phyloP scores from a whole-genome alignment of 2,888 invertebrate genomes.

The Diachrysia chrysitis region DNA sequence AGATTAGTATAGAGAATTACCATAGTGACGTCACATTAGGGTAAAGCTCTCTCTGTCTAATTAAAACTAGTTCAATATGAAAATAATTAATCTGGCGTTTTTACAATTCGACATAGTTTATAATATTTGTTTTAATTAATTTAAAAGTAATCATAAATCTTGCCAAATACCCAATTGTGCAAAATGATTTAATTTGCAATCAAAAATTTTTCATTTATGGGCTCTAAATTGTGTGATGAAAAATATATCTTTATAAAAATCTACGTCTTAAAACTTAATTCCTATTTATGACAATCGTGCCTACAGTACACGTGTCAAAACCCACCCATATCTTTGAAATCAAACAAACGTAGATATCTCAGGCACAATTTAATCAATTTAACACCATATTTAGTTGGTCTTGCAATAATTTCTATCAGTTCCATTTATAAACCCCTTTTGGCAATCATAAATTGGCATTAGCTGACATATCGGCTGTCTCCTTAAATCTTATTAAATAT shows the following conservation, averaged over 20 bases:
- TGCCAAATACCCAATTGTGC: too few species aligned
- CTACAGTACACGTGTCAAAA: background rate
- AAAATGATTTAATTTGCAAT: too few species aligned
- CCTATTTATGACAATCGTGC: background rate
- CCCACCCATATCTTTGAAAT: constrained; percentile 18
- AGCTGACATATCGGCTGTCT: constrained; percentile 40
- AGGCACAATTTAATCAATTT: constrained; percentile 23
- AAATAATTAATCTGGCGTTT: too few species aligned
- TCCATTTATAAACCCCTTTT: constrained; percentile 22
- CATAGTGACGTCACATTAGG: too few species aligned
- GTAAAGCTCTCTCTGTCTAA: too few species aligned
- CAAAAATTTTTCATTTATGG: too few species aligned
- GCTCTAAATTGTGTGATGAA: background rate
- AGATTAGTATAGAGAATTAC: too few species aligned
- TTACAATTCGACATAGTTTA: too few species aligned
- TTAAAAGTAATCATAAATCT: too few species aligned
- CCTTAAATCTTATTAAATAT: constrained; percentile 54
- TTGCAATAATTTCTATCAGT: constrained; percentile 36
- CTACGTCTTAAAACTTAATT: background rate
- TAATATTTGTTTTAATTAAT: too few species aligned
- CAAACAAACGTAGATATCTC: background rate
- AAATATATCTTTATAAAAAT: background rate
- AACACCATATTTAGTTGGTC: constrained; percentile 25
- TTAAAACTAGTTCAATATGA: too few species aligned
- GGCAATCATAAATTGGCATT: constrained; percentile 38